These are phyloP conservation scores for Apocrypta bakeri DNA, from an alignment of 1,140 invertebrate species.

Conservation along the genomic window DNA sequence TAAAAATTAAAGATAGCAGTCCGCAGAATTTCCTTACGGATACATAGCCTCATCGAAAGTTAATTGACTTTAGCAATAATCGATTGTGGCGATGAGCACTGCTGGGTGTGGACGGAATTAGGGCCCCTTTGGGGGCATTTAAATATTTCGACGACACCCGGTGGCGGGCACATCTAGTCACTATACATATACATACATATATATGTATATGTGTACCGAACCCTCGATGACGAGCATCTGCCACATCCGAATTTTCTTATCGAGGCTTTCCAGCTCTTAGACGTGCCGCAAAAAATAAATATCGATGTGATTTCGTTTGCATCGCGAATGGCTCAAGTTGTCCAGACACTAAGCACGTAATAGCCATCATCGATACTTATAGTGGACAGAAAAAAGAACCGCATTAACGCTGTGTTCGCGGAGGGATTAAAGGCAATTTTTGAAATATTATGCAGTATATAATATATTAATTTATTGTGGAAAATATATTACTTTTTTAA, in stretches of 20 bases:
- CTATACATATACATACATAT: background rate
- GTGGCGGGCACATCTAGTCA: slow-evolving; percentile 40
- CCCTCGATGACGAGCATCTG: slow-evolving; percentile 33
- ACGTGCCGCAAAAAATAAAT: background rate
- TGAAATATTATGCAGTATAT: too few relatives aligned
- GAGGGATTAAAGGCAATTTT: too few relatives aligned
- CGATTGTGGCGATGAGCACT: slow-evolving; percentile 16
- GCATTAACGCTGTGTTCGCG: too few relatives aligned
- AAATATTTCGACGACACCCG: slow-evolving; percentile 55
- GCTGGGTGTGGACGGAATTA: slow-evolving; percentile 18
- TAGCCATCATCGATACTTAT: background rate
- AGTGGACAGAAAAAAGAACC: background rate
- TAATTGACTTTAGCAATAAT: slow-evolving; percentile 40
- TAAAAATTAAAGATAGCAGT: too few relatives aligned
- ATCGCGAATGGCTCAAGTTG: background rate
- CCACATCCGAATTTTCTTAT: slow-evolving; percentile 21
- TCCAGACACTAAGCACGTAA: background rate
- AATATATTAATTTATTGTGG: too few relatives aligned
- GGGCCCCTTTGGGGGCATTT: slow-evolving; percentile 49
- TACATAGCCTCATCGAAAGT: background rate
- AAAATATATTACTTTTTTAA: too few relatives aligned
- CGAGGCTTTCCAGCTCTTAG: background rate
- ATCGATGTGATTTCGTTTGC: slow-evolving; percentile 21
- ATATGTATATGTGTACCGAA: too few relatives aligned
- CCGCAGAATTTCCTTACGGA: too few relatives aligned